Percentiles rank a stretch among this genome's conserved stretches.
phyloP scores from a whole-genome alignment of 2,113 vertebrate genomes.

The Phycodurus eques region DNA sequence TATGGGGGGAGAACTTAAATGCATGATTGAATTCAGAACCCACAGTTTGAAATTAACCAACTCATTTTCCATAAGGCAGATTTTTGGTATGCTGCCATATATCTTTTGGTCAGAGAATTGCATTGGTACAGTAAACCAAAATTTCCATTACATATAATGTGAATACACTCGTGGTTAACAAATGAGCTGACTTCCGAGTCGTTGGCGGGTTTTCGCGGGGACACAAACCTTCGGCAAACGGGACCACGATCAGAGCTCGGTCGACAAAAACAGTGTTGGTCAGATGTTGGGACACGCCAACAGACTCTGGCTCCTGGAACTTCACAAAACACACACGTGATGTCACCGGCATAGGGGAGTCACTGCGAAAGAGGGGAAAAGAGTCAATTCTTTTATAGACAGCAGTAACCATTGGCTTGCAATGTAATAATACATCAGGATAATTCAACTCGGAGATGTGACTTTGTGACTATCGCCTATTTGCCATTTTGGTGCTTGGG shows the following conservation, averaged over 20 bases:
- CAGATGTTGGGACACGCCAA: conserved; percentile 95
- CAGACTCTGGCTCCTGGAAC: conserved; percentile 94
- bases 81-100: conserved; percentile 33
- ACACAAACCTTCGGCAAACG: conserved; percentile 97
- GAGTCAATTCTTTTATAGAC: background rate
- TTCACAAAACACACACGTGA: conserved; percentile 98
- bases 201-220: background rate
- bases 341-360: conserved; percentile 94
- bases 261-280: conserved; percentile 99
- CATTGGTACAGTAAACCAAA: conserved; percentile 28
- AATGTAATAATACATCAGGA: background rate
- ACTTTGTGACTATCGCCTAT: too few relatives aligned
- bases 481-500: too few relatives aligned
- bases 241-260: conserved; percentile 97
- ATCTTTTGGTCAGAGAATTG: background rate
- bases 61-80: conserved; percentile 31
- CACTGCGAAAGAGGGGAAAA: conserved; percentile 73
- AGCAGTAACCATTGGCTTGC: background rate
- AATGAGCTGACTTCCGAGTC: conserved; percentile 5
- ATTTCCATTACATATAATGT: background rate
- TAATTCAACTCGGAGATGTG: too few relatives aligned
- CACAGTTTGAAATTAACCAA: conserved; percentile 30
- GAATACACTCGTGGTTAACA: background rate
- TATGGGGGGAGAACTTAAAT: conserved; percentile 70
- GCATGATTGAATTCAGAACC: conserved; percentile 60